Evolutionary conservation across 2,113 vertebrate species (phyloP), one percentile per base, ranked within the genome.

Genomic region (Morone chrysops): DNA sequence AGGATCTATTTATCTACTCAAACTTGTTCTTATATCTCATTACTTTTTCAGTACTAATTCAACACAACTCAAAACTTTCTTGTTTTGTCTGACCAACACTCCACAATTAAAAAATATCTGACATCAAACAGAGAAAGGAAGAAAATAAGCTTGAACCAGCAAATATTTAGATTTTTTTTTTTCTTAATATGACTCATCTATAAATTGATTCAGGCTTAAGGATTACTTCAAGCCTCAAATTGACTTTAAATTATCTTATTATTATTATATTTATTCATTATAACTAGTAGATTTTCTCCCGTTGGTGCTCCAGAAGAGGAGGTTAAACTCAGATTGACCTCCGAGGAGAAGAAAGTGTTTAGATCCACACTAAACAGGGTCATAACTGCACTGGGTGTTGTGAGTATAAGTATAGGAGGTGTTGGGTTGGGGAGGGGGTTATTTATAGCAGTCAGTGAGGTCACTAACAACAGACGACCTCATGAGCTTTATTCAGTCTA

Each of bases 401-500:
- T 80, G 71, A 63, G n/a, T 13, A 31, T 47, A 1, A 43, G 63
- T 53, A 31, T 57, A 12, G 51, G 59, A 20, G 75, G 80, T 17
- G 59, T 14, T 20, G 62, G 40, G n/a, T n/a, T 13, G 72, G 67
- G 22, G 2, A 13, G 69, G 67, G 62, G 66, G 71, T 79, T 92
- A 90, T 91, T 92, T 89, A 92, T 92, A 73, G 84, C 85, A 59
- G 87, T 72, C 85, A 74, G 51, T 63, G 53, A 88, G 84, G 87
- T 89, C 87, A 90, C 53, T 45, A 67, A 83, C 77, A 84, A 85
- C 80, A 81, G 72, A 82, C 71, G 54, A 41, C 66, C 74, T 88
- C 84, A 90, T 87, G 85, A 87, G 68, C 76, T 87, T 78, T 57
- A 87, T 92, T 91, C 87, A 92, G 66, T 70, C 74, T 76, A 81